Conservation (phyloP, 2,888 invertebrate species). For the Monoplex corrugatus region DNA sequence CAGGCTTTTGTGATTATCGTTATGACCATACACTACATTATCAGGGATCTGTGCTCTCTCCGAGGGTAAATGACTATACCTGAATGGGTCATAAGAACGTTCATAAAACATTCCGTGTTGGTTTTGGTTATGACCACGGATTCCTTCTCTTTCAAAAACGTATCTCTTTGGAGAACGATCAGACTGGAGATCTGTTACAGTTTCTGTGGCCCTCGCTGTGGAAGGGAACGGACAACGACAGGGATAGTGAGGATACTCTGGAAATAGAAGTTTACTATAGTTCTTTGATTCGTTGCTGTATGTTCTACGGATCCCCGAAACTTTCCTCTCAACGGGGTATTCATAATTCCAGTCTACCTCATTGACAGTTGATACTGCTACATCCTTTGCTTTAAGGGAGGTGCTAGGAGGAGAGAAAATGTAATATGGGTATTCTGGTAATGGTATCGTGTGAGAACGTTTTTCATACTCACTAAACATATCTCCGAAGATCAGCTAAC, state of each 20-base stretch:
- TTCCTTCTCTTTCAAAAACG: not conserved
- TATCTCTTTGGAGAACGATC: not conserved
- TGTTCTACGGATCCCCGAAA: slow-evolving; percentile 18
- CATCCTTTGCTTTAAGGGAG: not conserved
- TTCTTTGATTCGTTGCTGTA: slow-evolving; percentile 16
- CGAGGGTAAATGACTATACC: not conserved
- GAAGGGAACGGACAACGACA: not conserved
- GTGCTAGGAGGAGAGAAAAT: not conserved
- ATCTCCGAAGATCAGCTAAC: not conserved
- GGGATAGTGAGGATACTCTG: not conserved
- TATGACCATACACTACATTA: too few species aligned
- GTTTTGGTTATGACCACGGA: not conserved
- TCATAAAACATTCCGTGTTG: not conserved
- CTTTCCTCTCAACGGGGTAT: not conserved
- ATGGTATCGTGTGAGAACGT: not conserved
- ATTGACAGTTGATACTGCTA: not conserved
- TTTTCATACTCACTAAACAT: not conserved
- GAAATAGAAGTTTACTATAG: not conserved
- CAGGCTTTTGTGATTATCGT: too few species aligned
- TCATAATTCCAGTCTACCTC: not conserved
- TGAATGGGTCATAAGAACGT: not conserved
- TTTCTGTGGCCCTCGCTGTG: not conserved
- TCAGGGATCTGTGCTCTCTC: too few species aligned
- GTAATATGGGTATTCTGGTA: not conserved
- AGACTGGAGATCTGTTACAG: not conserved